Percentiles rank a stretch among this genome's conserved stretches.
Conservation (phyloP, 2,888 invertebrate species). For the Meandrusa payeni region DNA sequence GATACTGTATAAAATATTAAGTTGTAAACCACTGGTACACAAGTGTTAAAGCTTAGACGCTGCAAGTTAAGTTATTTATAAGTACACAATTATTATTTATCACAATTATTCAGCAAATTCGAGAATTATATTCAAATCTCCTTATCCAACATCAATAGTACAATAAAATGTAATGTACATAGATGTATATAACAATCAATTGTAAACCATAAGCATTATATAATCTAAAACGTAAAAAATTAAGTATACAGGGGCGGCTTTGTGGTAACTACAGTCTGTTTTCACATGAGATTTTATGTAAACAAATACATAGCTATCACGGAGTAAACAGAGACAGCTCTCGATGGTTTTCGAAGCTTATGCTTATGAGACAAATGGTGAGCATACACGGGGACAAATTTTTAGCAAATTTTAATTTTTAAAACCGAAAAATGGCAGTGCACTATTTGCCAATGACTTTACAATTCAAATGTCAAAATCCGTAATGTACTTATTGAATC, state of each 20-base stretch:
- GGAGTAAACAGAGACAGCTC: too few species aligned
- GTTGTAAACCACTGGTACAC: constrained; percentile 11
- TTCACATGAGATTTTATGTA: too few species aligned
- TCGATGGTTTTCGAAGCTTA: too few species aligned
- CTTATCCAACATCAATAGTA: constrained; percentile 2
- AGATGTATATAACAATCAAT: constrained; percentile 8
- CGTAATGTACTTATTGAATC: too few species aligned
- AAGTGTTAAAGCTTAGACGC: constrained; percentile 27
- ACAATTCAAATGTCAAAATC: too few species aligned
- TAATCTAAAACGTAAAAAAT: constrained; percentile 22
- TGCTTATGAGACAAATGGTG: too few species aligned
- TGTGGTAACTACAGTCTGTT: constrained; percentile 33
- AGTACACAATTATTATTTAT: constrained; percentile 23
- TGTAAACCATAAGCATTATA: constrained; percentile 6
- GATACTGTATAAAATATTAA: too few species aligned
- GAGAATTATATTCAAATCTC: constrained; percentile 17
- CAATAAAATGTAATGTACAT: not conserved
- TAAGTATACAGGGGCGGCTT: constrained; percentile 30
- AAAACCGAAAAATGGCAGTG: too few species aligned
- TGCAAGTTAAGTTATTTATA: constrained; percentile 23
- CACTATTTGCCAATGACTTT: too few species aligned
- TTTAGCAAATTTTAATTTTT: too few species aligned
- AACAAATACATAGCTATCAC: too few species aligned
- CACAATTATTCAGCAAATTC: constrained; percentile 20
- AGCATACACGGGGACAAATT: too few species aligned